Evolutionary conservation across 2,113 vertebrate genomes (phyloP), one percentile per base, ranked within the genome.

Genomic region (Solenodon paradoxus): DNA sequence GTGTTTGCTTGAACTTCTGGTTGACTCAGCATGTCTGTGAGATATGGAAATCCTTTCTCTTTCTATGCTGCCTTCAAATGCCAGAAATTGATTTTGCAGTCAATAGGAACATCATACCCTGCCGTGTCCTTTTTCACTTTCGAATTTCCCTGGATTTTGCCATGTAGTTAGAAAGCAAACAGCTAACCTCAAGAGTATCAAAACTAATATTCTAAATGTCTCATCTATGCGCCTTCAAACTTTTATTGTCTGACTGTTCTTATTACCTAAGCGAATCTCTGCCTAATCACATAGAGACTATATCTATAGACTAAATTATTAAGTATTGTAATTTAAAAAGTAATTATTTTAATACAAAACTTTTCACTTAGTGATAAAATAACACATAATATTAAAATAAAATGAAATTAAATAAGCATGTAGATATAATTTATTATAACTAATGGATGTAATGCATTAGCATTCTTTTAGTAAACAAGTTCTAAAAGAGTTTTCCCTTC

Each of bases 11-110:
- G 53, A 80, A 47, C 5, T 82, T 69, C 15, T 55, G 61, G 64
- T 69, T 87, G 45, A 84, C 64, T 61, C 38, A 47, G 42, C 74
- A 57, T 4, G 19, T 77, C 24, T 80, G 53, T 68, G 63, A 88
- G 72, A 71, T 28, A 71, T 81, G 38, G 28, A 93, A 97, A 95
- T 61, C 49, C 12, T 38, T 40, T 94, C 38, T 82, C 3, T 26
- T 75, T 40, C 53, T 92, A 45, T 42, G 15, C 28, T 95, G 51
- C 88, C 28, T 69, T 89, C 63, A 55, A 40, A 32, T 26, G 30
- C 63, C 74, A 72, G 26, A 53, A 85, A 93, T 63, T 93, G 86
- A 95, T 94, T 91, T 45, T 93, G 3, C 19, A 95, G 42, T 11
- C 69, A 68, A 53, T 59, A 79, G 38, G 42, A 88, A 4, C 7